phyloP scores from a whole-genome alignment of 1,140 invertebrate species.

The Eciton burchellii region DNA sequence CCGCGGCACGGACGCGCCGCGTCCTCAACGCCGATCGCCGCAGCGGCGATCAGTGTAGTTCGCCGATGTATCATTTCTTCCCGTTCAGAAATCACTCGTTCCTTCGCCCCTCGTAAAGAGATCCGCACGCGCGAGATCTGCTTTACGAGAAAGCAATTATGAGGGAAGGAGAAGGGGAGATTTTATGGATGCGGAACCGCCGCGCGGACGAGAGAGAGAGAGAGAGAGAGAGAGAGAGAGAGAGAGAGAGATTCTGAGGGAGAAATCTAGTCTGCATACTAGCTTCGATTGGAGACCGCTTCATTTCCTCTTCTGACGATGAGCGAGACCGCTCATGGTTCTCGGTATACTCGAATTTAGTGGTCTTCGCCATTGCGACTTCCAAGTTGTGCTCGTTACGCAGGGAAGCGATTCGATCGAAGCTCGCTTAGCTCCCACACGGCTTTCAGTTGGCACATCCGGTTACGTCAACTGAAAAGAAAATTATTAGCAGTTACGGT shows the following conservation, averaged over 20 bases:
- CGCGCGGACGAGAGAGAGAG: not conserved
- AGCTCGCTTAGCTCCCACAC: not conserved
- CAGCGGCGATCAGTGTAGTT: not conserved
- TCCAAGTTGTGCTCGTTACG: not conserved
- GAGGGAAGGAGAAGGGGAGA: not conserved
- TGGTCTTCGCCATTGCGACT: not conserved
- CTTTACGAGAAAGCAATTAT: not conserved
- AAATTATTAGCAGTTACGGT: not conserved
- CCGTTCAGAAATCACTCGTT: not conserved
- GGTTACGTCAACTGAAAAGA: not conserved
- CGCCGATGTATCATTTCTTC: not conserved
- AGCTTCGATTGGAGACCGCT: too few species aligned
- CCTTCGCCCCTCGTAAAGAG: too few species aligned
- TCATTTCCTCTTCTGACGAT: conserved; percentile 10
- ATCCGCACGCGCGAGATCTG: not conserved
- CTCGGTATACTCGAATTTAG: not conserved
- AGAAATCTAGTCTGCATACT: too few species aligned
- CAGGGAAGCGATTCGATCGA: not conserved
- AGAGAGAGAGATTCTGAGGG: too few species aligned
- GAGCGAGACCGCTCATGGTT: not conserved
- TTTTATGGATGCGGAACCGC: not conserved
- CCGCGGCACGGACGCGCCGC: not conserved
- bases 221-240: too few species aligned
- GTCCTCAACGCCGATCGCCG: not conserved
- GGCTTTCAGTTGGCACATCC: not conserved